Conservation (phyloP, 1,140 invertebrate genomes). For the Uloborus diversus region DNA sequence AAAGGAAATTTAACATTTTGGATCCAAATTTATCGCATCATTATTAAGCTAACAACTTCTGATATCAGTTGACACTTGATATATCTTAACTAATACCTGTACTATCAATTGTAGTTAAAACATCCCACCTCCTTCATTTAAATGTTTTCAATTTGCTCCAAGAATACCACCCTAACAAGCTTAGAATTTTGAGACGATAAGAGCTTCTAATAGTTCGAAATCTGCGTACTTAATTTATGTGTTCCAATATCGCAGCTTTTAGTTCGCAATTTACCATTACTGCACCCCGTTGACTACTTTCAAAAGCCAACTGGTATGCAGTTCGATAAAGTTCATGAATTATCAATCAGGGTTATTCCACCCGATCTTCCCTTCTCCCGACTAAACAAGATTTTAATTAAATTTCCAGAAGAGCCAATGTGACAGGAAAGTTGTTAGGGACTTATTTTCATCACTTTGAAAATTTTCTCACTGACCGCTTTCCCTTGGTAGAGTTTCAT, state of each 20-base stretch:
- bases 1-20: too few species aligned
- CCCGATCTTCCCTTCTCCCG: too few species aligned
- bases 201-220: slow-evolving; percentile 10
- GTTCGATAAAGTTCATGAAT: slow-evolving; percentile 33
- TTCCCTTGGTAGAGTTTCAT: too few species aligned
- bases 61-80: too few species aligned
- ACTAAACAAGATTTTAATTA: slow-evolving; percentile 43
- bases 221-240: slow-evolving; percentile 45
- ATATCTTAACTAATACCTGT: too few species aligned
- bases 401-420: slow-evolving; percentile 15
- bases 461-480: not conserved
- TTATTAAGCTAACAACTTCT: too few species aligned
- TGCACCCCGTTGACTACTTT: not conserved
- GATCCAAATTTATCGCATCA: too few species aligned
- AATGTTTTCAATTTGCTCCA: not conserved
- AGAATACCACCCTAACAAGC: slow-evolving; percentile 17
- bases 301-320: slow-evolving; percentile 21
- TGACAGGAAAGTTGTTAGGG: not conserved
- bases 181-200: slow-evolving; percentile 9
- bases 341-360: slow-evolving; percentile 40
- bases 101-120: too few species aligned
- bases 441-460: not conserved
- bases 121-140: not conserved
- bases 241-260: slow-evolving; percentile 45
- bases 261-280: slow-evolving; percentile 32